Base-by-base conservation (phyloP, 1,140 invertebrate genomes). In the Rhynchophorus ferrugineus region DNA sequence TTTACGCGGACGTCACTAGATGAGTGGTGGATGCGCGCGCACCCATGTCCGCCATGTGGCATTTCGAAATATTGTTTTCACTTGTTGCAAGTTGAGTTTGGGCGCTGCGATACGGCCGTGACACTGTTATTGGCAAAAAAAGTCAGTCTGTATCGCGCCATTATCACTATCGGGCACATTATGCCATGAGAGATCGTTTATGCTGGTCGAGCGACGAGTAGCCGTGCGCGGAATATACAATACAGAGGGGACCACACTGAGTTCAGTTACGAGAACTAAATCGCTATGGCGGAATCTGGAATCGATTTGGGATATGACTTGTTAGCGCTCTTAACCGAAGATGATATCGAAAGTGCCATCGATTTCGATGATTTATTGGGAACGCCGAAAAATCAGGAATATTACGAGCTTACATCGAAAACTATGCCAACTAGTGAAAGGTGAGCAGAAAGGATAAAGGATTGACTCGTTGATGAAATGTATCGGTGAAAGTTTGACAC, bases 281-380 rank as follows among this genome's bases (percentile, higher is more conserved):
- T 20, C 45, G 59, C 61, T 29, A 69, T 69, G 67, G 62, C 64
- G 18, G 83, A 84, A 67, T 84, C 82, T 53, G 82, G 82, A 37
- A 81, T 84, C 63, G 82, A 84, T 68, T 75, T 85, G 72, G 81
- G 78, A 54, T 85, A 82, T 61, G 82, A 85, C 73, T 73, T 83
- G 58, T 78, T 78, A 44, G 77, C 80, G 44, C 71, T 81, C 35
- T 51, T 62, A 3, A 69, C 75, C 57, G 75, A 75, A 57, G 74
- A 80, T 69, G 69, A 73, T 67, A 65, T 72, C 68, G 66, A 76
- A 71, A 68, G 75, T 68, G 67, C 71, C 67, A 61, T 71, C 68
- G 71, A 78, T 76, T 61, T 77, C 69, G 68, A 76, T 70, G 75
- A 74, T 69, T 69, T 57, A 58, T 65, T 61, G 66, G 73, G 69